Base-by-base conservation (phyloP, 92 coral and sea anemone species). In the Epizoanthus stellaris region DNA sequence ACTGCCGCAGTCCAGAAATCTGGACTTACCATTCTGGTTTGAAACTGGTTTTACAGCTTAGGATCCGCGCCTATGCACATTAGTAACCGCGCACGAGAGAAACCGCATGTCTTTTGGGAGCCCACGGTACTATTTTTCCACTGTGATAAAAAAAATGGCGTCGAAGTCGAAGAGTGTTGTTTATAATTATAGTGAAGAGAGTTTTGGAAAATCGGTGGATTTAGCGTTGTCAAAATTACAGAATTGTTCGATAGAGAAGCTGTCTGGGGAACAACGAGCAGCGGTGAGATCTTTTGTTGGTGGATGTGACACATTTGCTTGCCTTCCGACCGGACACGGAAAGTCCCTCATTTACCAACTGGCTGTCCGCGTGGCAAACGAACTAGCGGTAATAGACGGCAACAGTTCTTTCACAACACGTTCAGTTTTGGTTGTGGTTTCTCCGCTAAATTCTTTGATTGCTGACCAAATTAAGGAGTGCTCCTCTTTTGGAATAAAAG, bases 221-320 rank as follows among this genome's bases (percentile, higher is more conserved):
- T 61, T 65, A 65, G 70, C 70, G 17, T 65, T 23, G n/a, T 65
- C 70, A 65, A 65, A 65, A 81, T 66, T 81, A 67, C 65, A 39
- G 42, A 49, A 81, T 81, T 81, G 76, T 81, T 43, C 70, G 76
- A 21, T 40, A 43, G 21, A 23, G 73, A 71, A 80, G 23, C 39
- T 61, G 20, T n/a, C 20, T 0, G 20, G 20, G 16, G 3, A 7
- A 65, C 70, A 23, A 65, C 42, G 70, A 65, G 70, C 39, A 25
- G 39, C 39, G 70, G 20, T 58, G 63, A 65, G 70, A 65, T 65
- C 38, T 23, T 64, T 64, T 6, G 39, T 64, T 61, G 40, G 70
- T 23, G 42, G 70, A 23, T 65, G 70, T 10, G 70, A 65, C 39
- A 65, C 70, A 65, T 65, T 65, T 65, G 38, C 70, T 65, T 65